Base-by-base conservation (phyloP, 2,113 vertebrate genomes). In the Sapayoa aenigma region DNA sequence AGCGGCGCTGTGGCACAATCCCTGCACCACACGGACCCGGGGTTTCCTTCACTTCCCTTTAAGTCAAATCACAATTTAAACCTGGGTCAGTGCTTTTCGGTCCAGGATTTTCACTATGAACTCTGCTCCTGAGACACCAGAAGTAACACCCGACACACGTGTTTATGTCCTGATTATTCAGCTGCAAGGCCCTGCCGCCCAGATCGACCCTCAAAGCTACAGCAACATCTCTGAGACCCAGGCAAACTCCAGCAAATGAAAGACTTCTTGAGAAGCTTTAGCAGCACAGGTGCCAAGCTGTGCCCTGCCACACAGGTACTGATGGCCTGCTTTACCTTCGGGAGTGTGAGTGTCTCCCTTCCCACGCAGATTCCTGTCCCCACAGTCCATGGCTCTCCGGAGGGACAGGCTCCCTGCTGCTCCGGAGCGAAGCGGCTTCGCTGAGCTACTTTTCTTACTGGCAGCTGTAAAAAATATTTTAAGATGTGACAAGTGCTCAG, bases 391-490 rank as follows among this genome's bases (percentile, higher is more conserved):
- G 58, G 98, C 98, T 97, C 98, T 98, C 44, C 98, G 98, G 50
- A 99, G 84, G 12, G 98, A 98, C 14, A 98, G 92, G 24, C 98
- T 98, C 5, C 98, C 97, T 7, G 98, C 89, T 6, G 97, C 96
- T 88, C 98, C 95, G 3, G 97, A 95, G 41, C 98, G 97, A 35
- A 98, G 74, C 72, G 98, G 96, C 63, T 99, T 99, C 2, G 98
- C 97, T 4, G 98, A 99, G 83, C 95, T 86, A 55, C 97, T 98
- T 80, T 99, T 99, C 97, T 99, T 99, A 89, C 93, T 98, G 59
- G 95, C 90, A 97, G 98, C 98, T 99, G 94, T 77, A 97, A 96
- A 96, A 91, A 55, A 91, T 6, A 94, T 66, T 78, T 42, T 11
- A 87, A 83, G 22, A 58, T 46, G 18, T 55, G 77, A 83, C 11